Evolutionary conservation across 2,888 invertebrate species (phyloP), one percentile per base, ranked within the genome.

Genomic region (Chloroclystis v-ata): DNA sequence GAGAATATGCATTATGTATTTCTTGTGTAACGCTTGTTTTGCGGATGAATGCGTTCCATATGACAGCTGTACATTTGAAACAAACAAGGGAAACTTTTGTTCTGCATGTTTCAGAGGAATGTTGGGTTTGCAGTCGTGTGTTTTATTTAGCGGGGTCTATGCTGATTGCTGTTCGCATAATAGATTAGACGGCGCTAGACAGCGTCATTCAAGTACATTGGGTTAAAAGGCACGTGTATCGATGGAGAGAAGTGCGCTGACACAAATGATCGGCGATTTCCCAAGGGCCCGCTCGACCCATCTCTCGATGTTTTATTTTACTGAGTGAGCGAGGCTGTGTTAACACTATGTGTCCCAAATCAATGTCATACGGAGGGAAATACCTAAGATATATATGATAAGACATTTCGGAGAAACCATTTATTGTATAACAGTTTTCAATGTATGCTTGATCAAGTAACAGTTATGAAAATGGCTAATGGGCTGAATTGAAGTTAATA

Each of bases 221-320:
- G 47, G 54, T 52, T 52, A 58, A 56, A 46, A 47, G 57, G 56
- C 55, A 56, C 54, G 59, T 60, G 56, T 66, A 60, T 70, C 66
- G 66, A 66, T 67, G 63, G 60, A 63, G 65, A 64, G 52, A 55
- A 61, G 56, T 60, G 57, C 61, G 67, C 62, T 63, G 67, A 72
- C 68, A 66, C 62, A 70, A 75, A 74, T 70, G 67, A 73, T 75
- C 69, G 65, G 64, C 69, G 67, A 67, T 69, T 72, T 69, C 73
- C 68, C 55, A 39, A 64, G 60, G 67, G 60, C 56, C 50, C 57
- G 49, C 55, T 60, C 56, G 58, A 52, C 54, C 56, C 53, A 54
- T 59, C 60, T 63, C 63, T 60, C 58, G 57, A 55, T 67, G 67
- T 69, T 69, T 69, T 69, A 67, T 70, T 69, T 69, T 56, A 63